Base-by-base conservation (phyloP, 2,797 vertebrate genomes). In the Gadopsis bispinosus region DNA sequence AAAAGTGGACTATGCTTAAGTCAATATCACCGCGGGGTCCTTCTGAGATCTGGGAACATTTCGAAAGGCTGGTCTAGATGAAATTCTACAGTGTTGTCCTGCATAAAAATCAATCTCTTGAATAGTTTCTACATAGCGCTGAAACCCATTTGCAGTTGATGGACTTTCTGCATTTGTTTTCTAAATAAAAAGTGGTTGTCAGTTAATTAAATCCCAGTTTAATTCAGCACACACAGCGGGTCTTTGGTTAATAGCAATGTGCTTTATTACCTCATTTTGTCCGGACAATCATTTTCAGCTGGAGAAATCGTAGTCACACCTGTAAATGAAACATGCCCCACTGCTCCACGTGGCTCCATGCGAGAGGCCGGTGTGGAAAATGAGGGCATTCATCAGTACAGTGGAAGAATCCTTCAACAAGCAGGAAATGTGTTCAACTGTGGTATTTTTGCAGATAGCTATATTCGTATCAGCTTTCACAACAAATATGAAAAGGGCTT, bases 251-350 rank as follows among this genome's bases (percentile, higher is more conserved):
- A 76, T 71, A 67, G 58, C 41, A 33, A 33, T 61, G 51, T 56
- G 41, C 39, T 50, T 75, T 65, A 88, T 81, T 58, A 53, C 73
- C 35, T 64, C 22, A 56, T 79, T 67, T 68, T 48, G 45, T 67
- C 20, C 1, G 4, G 43, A 55, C 53, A 64, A 1, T 75, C 17
- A 14, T 68, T 68, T 58, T 64, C 47, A 65, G 80, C 33, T 29
- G 16, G 54, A 58, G 19, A 72, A 50, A 41, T 22, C 37, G 7
- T 1, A 51, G 69, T 22, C 60, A 43, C 45, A 73, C 50, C 54
- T 63, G 47, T 48, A 58, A 70, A 77, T 37, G 9, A 61, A 76
- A 59, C 43, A 13, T 0, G 6, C 5, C 43, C 17, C 31, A 1
- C 22, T 43, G 17, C 65, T 37, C 64, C 26, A 31, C 22, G 12